Evolutionary conservation across 2,888 invertebrate genomes (phyloP).

Genomic region (Caenorhabditis imperialis): DNA sequence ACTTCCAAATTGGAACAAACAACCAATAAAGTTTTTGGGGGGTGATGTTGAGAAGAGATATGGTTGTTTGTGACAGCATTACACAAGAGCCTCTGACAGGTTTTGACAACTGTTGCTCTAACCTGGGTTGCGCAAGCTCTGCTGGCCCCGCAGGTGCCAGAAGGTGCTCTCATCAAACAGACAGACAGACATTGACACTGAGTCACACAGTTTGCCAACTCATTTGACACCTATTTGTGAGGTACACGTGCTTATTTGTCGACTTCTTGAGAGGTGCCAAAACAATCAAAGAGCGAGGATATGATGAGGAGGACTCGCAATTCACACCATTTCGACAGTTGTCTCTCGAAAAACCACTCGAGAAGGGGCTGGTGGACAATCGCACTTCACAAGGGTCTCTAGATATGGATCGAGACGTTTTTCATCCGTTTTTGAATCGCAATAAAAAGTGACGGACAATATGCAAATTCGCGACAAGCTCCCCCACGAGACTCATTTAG

Average conservation of each 20-base stretch:
- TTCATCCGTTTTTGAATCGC: too few species aligned
- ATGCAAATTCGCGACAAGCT: slow-evolving; percentile 42
- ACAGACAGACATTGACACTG: slow-evolving; percentile 32
- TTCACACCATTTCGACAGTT: slow-evolving; percentile 15
- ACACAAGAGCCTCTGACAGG: background rate
- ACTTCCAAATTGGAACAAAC: slow-evolving; percentile 21
- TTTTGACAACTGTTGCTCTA: slow-evolving; percentile 13
- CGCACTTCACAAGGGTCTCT: slow-evolving; percentile 24
- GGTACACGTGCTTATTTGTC: slow-evolving; percentile 5
- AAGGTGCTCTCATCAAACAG: slow-evolving; percentile 1
- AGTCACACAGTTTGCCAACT: slow-evolving; percentile 30
- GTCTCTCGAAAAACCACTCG: slow-evolving; percentile 35
- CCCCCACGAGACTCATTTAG: slow-evolving; percentile 25
- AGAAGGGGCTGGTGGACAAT: slow-evolving; percentile 21
- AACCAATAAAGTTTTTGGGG: slow-evolving; percentile 16
- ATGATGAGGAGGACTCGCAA: background rate
- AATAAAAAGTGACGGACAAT: too few species aligned
- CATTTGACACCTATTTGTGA: slow-evolving; percentile 46
- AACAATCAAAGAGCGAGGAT: slow-evolving; percentile 26
- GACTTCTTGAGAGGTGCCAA: slow-evolving; percentile 30
- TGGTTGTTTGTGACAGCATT: background rate
- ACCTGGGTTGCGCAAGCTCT: slow-evolving; percentile 16
- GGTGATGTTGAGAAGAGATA: background rate
- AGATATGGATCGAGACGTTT: too few species aligned
- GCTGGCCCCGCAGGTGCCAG: background rate